Percentiles rank a stretch among this genome's conserved stretches.
Evolutionary conservation across 2,888 invertebrate species (phyloP).

Genomic region (Thymelicus sylvestris): DNA sequence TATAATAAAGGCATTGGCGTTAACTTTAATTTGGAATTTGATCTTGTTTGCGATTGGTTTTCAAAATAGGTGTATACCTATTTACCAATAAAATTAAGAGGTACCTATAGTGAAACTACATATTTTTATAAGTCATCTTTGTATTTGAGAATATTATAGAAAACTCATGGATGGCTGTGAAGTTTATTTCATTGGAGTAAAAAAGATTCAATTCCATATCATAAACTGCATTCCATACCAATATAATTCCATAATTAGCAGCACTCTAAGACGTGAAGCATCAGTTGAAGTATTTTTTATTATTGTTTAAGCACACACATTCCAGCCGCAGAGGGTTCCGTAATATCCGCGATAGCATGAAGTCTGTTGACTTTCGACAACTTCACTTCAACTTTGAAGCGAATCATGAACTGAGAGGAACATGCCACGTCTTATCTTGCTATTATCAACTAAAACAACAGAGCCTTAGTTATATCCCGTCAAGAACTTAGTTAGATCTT

Average conservation of each 20-base stretch:
- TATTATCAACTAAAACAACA: conserved; percentile 28
- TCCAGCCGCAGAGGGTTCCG: conserved; percentile 24
- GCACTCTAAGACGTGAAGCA: background rate
- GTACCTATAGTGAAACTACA: no score
- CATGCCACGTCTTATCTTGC: conserved; percentile 18
- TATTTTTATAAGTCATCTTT: no score
- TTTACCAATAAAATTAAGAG: no score
- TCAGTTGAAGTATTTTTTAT: conserved; percentile 26
- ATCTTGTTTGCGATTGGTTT: background rate
- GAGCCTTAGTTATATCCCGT: conserved; percentile 7
- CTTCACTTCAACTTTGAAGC: conserved; percentile 31
- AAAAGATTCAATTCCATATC: no score
- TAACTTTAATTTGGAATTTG: background rate
- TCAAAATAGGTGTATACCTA: no score
- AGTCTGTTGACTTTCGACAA: conserved; percentile 34
- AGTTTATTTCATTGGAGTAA: no score
- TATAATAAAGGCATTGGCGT: background rate
- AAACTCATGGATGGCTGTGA: no score
- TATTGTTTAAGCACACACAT: conserved; percentile 13
- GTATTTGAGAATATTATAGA: no score
- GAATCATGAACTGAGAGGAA: conserved; percentile 28
- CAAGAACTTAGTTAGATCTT: conserved; percentile 18
- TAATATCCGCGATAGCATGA: conserved; percentile 34
- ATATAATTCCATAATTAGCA: no score
- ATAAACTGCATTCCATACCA: no score